These are phyloP conservation scores for Ladona fulva DNA, from an alignment of 1,140 invertebrate genomes.

Conservation along the genomic window DNA sequence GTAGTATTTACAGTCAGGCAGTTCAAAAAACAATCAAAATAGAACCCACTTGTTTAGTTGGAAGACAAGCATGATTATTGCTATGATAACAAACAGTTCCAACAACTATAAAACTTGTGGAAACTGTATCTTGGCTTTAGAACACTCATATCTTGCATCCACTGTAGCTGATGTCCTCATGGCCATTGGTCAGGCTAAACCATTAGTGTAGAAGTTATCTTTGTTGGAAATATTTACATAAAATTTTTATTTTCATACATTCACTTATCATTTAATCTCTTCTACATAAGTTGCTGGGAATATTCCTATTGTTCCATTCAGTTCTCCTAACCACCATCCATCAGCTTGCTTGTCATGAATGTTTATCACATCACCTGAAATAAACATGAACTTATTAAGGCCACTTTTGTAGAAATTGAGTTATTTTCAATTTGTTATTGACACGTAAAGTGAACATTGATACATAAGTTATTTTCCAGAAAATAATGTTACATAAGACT, in stretches of 20 bases:
- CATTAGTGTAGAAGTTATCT: neutral
- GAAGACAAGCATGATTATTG: neutral
- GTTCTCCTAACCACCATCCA: constrained; percentile 89
- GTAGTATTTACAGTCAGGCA: neutral
- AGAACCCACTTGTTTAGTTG: neutral
- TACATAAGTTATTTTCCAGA: too few species aligned
- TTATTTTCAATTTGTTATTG: too few species aligned
- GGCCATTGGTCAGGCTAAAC: neutral
- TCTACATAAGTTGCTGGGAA: constrained; percentile 91
- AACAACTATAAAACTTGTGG: neutral
- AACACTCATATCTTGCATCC: neutral
- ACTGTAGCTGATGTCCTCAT: neutral
- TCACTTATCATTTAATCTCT: constrained; percentile 37
- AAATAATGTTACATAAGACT: too few species aligned
- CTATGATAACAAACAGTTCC: neutral
- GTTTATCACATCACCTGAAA: constrained; percentile 69
- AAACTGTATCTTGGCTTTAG: neutral
- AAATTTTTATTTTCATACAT: too few species aligned
- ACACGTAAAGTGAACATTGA: too few species aligned
- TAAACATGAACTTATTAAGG: too few species aligned
- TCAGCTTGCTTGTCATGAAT: constrained; percentile 87
- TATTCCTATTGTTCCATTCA: constrained; percentile 75
- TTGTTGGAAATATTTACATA: too few species aligned
- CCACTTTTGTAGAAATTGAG: too few species aligned
- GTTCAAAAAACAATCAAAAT: neutral